These are phyloP conservation scores for Drosophila monieri DNA, from an alignment of 2,888 invertebrate species.

Conservation along the genomic window DNA sequence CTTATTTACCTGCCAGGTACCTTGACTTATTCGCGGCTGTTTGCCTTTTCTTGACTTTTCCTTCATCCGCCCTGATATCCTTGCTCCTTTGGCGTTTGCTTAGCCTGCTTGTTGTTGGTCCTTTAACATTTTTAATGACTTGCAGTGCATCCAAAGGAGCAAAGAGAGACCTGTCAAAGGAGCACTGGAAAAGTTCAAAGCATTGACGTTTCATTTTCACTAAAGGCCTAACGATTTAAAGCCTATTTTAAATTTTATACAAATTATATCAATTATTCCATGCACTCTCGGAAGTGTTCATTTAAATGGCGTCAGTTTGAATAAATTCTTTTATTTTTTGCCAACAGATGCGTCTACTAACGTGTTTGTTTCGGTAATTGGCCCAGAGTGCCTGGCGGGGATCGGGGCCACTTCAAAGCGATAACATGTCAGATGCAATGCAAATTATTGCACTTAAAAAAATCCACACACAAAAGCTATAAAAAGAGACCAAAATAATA, in stretches of 20 bases:
- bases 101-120: slow-evolving; percentile 26
- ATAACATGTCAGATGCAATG: slow-evolving; percentile 45
- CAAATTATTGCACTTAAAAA: slow-evolving; percentile 52
- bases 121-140: slow-evolving; percentile 47
- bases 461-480: slow-evolving; percentile 3
- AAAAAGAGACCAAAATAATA: slow-evolving; percentile 1
- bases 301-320: slow-evolving; percentile 27
- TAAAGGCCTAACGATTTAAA: background rate
- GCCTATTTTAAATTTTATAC: background rate
- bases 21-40: slow-evolving; percentile 40
- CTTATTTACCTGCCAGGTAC: slow-evolving; percentile 6
- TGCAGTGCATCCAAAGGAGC: slow-evolving; percentile 26
- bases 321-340: slow-evolving; percentile 20
- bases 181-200: slow-evolving; percentile 13
- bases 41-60: slow-evolving; percentile 26
- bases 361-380: slow-evolving; percentile 25
- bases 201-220: slow-evolving; percentile 8
- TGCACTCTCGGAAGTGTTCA: slow-evolving; percentile 28
- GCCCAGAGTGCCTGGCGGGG: slow-evolving; percentile 17
- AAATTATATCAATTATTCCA: slow-evolving; percentile 10
- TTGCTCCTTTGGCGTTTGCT: slow-evolving; percentile 22
- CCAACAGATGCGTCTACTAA: slow-evolving; percentile 6
- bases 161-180: slow-evolving; percentile 14
- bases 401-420: slow-evolving; percentile 18
- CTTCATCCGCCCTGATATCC: slow-evolving; percentile 32